Percentiles rank a stretch among this genome's conserved stretches.
Evolutionary conservation across 1,140 invertebrate species (phyloP).

Genomic region (Sesamia nonagrioides): DNA sequence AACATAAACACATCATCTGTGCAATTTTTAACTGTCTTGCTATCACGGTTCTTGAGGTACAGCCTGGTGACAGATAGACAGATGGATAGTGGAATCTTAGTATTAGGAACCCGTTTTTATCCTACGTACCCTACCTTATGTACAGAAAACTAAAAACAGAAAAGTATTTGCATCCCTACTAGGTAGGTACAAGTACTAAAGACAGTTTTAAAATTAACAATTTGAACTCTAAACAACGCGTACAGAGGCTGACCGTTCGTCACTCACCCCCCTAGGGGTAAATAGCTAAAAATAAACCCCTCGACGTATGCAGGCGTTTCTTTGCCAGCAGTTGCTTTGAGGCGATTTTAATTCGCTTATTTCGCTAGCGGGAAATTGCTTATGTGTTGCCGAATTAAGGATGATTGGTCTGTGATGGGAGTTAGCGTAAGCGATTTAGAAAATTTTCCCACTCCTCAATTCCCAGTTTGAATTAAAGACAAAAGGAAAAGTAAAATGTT

Average conservation of each 20-base stretch:
- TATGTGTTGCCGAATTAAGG: slow-evolving; percentile 78
- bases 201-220: slow-evolving; percentile 44
- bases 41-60: too few relatives aligned
- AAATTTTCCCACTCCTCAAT: neutral
- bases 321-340: slow-evolving; percentile 81
- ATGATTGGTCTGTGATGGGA: slow-evolving; percentile 8
- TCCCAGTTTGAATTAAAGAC: too few relatives aligned
- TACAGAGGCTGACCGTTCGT: slow-evolving; percentile 77
- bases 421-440: slow-evolving; percentile 38
- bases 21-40: too few relatives aligned
- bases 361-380: slow-evolving; percentile 77
- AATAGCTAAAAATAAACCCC: slow-evolving; percentile 78
- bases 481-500: too few relatives aligned
- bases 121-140: too few relatives aligned
- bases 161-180: too few relatives aligned
- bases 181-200: too few relatives aligned
- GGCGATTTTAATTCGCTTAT: slow-evolving; percentile 84
- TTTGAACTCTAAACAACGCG: slow-evolving; percentile 48
- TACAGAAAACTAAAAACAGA: too few relatives aligned
- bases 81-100: too few relatives aligned
- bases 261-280: slow-evolving; percentile 68
- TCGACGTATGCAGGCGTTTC: slow-evolving; percentile 75
- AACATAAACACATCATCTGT: too few relatives aligned
- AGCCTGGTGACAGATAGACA: too few relatives aligned
- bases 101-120: too few relatives aligned